These are phyloP conservation scores for Eucera pruinosa DNA, from an alignment of 2,888 invertebrate species.

Conservation along the genomic window DNA sequence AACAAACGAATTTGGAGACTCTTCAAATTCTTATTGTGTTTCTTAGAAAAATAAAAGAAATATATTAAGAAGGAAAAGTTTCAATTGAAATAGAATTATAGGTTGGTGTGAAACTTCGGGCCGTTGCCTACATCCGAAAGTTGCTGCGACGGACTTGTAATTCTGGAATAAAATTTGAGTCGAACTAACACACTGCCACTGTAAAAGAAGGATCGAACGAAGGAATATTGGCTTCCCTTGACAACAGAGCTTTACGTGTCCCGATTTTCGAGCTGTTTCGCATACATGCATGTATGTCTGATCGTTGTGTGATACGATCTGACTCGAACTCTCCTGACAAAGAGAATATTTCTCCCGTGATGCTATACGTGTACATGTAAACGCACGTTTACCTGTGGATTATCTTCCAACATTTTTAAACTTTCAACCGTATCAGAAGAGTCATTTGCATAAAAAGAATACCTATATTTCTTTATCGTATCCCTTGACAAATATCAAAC, in stretches of 20 bases:
- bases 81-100: too few species aligned
- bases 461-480: neutral
- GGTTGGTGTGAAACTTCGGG: too few species aligned
- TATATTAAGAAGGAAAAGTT: too few species aligned
- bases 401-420: neutral
- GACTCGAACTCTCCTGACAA: slow-evolving; percentile 2
- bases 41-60: too few species aligned
- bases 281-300: neutral
- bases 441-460: neutral
- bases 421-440: neutral
- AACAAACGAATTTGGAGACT: too few species aligned
- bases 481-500: neutral
- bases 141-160: too few species aligned
- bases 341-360: slow-evolving; percentile 10
- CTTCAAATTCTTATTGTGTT: too few species aligned
- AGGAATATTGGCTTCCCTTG: neutral
- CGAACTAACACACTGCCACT: neutral
- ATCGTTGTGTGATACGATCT: slow-evolving; percentile 21
- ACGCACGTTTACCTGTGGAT: too few species aligned
- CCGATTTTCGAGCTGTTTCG: slow-evolving; percentile 12
- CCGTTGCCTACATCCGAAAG: too few species aligned
- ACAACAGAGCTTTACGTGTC: neutral
- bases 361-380: neutral
- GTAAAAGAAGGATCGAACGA: neutral
- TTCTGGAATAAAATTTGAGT: neutral